Percentiles rank a stretch among this genome's conserved stretches.
Evolutionary conservation across 1,140 invertebrate species (phyloP).

Genomic region (Drosophila nigrodunni): DNA sequence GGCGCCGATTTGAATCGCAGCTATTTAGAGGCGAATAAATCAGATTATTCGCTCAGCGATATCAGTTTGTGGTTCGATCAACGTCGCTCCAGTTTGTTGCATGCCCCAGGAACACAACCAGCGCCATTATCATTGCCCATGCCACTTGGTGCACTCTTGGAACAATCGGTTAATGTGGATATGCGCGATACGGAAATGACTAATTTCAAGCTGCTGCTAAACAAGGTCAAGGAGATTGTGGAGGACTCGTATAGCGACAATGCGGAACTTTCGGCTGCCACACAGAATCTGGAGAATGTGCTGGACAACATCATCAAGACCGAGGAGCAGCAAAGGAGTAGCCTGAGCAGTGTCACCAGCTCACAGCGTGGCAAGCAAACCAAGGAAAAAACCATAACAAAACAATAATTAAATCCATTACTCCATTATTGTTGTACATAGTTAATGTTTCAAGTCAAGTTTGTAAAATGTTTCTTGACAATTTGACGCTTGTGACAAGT

Average conservation of each 20-base stretch:
- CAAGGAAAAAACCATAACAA: background rate
- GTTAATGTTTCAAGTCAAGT: background rate
- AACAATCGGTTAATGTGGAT: slow-evolving; percentile 43
- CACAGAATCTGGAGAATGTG: slow-evolving; percentile 80
- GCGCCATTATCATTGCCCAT: slow-evolving; percentile 23
- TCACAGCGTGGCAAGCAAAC: slow-evolving; percentile 6
- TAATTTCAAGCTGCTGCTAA: slow-evolving; percentile 74
- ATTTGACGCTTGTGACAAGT: slow-evolving; percentile 11
- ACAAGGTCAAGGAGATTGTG: slow-evolving; percentile 83
- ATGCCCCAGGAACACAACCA: slow-evolving; percentile 1
- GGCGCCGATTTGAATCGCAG: slow-evolving; percentile 81
- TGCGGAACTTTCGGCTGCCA: slow-evolving; percentile 78
- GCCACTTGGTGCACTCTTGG: slow-evolving; percentile 58
- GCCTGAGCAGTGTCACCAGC: slow-evolving; percentile 39
- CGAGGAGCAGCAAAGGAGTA: slow-evolving; percentile 72
- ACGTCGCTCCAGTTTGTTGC: slow-evolving; percentile 50
- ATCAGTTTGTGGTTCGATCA: slow-evolving; percentile 81
- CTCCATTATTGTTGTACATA: too few species aligned
- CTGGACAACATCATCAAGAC: slow-evolving; percentile 76
- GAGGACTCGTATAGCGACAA: slow-evolving; percentile 84
- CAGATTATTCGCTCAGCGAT: slow-evolving; percentile 79
- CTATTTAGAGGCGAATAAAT: slow-evolving; percentile 82
- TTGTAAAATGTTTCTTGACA: slow-evolving; percentile 16
- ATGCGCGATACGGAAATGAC: slow-evolving; percentile 75
- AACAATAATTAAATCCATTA: background rate